Evolutionary conservation across 2,113 vertebrate genomes (phyloP).

Genomic region (Tragulus kanchil): DNA sequence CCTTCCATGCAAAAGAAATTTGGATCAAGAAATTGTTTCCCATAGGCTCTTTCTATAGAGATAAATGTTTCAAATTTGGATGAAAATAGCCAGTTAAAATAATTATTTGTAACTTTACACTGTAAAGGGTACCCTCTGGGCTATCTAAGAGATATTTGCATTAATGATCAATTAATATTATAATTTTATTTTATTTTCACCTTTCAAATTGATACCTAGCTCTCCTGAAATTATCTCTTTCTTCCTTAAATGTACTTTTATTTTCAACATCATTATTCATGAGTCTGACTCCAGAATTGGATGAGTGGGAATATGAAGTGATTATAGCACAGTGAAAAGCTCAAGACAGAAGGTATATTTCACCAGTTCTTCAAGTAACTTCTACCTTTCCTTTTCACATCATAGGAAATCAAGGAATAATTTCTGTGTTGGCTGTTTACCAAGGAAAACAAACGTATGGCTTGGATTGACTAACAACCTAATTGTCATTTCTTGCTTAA

Average conservation of each 20-base stretch:
- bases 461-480: conserved; percentile 11
- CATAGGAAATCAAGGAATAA: background rate
- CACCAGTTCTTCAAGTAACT: background rate
- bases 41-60: conserved; percentile 62
- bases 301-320: background rate
- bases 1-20: conserved; percentile 65
- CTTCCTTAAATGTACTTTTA: conserved; percentile 16
- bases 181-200: conserved; percentile 73
- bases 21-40: conserved; percentile 72
- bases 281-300: background rate
- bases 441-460: background rate
- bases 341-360: background rate
- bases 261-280: background rate
- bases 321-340: background rate
- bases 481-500: too few relatives aligned
- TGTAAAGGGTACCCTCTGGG: conserved; percentile 50
- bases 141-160: conserved; percentile 63
- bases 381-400: background rate
- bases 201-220: conserved; percentile 32
- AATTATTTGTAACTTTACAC: conserved; percentile 52
- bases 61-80: conserved; percentile 66
- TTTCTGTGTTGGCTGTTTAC: background rate
- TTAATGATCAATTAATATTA: conserved; percentile 73
- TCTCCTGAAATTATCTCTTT: conserved; percentile 52
- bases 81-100: conserved; percentile 69